phyloP scores from a whole-genome alignment of 2,888 invertebrate genomes.

The Ethmia dodecea region DNA sequence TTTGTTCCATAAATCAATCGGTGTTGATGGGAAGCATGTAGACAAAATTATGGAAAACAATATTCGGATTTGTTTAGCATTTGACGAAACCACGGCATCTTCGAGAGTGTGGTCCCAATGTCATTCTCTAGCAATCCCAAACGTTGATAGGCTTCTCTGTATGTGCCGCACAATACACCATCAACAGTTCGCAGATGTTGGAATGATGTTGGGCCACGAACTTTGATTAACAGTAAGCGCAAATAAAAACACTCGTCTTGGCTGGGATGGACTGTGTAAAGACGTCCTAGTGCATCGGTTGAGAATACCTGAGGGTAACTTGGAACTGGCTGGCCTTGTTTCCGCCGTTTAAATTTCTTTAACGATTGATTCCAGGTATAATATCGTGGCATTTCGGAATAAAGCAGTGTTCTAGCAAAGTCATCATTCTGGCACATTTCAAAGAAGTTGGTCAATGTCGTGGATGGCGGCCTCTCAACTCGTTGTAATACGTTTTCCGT shows the following conservation, averaged over 20 bases:
- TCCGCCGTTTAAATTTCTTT: conserved; percentile 21
- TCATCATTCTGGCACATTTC: conserved; percentile 30
- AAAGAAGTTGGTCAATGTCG: conserved; percentile 37
- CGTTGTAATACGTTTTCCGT: conserved; percentile 25
- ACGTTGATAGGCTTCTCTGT: conserved; percentile 22
- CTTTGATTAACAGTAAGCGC: conserved; percentile 34
- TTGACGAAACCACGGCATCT: conserved; percentile 19
- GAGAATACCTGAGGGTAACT: conserved; percentile 21
- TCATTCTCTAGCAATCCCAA: too few relatives aligned
- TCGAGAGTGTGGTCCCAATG: conserved; percentile 20
- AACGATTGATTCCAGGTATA: too few relatives aligned
- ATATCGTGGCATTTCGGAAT: conserved; percentile 29
- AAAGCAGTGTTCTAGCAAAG: conserved; percentile 38
- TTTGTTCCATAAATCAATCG: conserved; percentile 19
- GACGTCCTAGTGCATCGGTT: conserved; percentile 19
- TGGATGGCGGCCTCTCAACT: conserved; percentile 22
- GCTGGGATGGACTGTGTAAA: conserved; percentile 7
- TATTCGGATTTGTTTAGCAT: conserved; percentile 21
- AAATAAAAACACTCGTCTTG: conserved; percentile 35
- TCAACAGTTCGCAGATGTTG: conserved; percentile 19
- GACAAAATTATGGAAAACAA: conserved; percentile 20
- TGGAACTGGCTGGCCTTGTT: conserved; percentile 23
- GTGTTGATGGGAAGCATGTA: conserved; percentile 22
- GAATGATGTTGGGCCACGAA: conserved; percentile 28
- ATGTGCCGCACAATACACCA: conserved; percentile 19